These are phyloP conservation scores for Ophion ventricosus DNA, from an alignment of 2,888 invertebrate genomes.

Conservation along the genomic window DNA sequence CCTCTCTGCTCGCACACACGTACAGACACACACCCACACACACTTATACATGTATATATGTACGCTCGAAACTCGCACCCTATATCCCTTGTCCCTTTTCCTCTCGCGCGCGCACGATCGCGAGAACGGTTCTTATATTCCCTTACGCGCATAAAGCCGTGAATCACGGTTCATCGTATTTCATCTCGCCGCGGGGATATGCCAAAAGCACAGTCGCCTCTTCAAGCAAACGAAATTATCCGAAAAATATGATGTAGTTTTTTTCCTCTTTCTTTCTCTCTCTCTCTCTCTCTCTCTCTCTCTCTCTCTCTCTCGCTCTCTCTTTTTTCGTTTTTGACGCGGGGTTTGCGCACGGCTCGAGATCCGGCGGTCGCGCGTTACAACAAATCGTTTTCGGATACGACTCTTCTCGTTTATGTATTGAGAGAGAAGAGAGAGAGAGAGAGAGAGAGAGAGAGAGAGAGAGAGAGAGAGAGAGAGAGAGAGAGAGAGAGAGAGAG, in stretches of 20 bases:
- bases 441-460: background rate
- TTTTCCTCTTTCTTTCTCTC: slow-evolving; percentile 40
- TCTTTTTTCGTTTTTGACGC: slow-evolving; percentile 30
- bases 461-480: background rate
- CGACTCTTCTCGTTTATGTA: slow-evolving; percentile 29
- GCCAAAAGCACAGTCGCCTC: slow-evolving; percentile 67
- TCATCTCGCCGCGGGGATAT: slow-evolving; percentile 64
- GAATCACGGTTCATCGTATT: slow-evolving; percentile 65
- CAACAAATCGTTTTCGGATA: slow-evolving; percentile 53
- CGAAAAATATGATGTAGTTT: slow-evolving; percentile 64
- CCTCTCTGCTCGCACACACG: slow-evolving; percentile 21
- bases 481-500: background rate
- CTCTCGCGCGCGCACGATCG: slow-evolving; percentile 7
- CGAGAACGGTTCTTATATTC: slow-evolving; percentile 55
- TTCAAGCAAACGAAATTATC: slow-evolving; percentile 65
- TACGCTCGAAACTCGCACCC: slow-evolving; percentile 31
- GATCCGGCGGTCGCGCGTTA: slow-evolving; percentile 11
- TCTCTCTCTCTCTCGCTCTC: slow-evolving; percentile 26
- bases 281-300: slow-evolving; percentile 8
- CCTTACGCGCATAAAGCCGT: slow-evolving; percentile 56
- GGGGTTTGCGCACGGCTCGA: slow-evolving; percentile 14
- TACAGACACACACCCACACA: background rate
- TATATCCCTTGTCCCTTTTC: slow-evolving; percentile 17
- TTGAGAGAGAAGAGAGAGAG: background rate
- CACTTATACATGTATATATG: background rate